A percentile compares a stretch with the other conserved stretches of the same genome.
Conservation (phyloP, 2,888 invertebrate genomes). For the Polydrusus tereticollis region DNA sequence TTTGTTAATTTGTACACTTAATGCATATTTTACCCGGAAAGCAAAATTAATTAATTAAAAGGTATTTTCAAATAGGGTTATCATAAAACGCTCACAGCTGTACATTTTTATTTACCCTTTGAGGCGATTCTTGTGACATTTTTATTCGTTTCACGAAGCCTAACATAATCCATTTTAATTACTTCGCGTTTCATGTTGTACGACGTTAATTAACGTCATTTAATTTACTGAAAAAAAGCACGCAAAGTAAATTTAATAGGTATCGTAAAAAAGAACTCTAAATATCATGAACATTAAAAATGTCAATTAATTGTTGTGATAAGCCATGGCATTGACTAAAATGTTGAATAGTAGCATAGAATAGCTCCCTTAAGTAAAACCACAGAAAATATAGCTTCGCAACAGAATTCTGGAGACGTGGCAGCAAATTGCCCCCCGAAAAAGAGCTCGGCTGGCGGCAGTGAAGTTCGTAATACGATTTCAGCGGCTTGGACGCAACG, state of each 20-base stretch:
- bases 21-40: not conserved
- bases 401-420: too few relatives aligned
- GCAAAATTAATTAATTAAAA: not conserved
- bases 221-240: not conserved
- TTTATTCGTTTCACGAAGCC: constrained; percentile 10
- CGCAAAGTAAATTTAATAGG: not conserved
- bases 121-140: not conserved
- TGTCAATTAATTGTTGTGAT: too few relatives aligned
- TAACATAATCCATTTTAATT: not conserved
- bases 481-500: too few relatives aligned
- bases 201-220: not conserved
- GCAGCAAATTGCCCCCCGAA: too few relatives aligned
- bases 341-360: too few relatives aligned
- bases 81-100: not conserved
- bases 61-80: not conserved
- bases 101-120: constrained; percentile 7
- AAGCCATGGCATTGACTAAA: too few relatives aligned
- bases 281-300: too few relatives aligned
- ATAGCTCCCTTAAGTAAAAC: too few relatives aligned
- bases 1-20: not conserved
- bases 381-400: too few relatives aligned
- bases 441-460: too few relatives aligned
- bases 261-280: not conserved
- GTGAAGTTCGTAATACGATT: too few relatives aligned
- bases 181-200: not conserved